Base-by-base conservation (phyloP, 2,113 vertebrate genomes). In the Eulemur rufifrons region DNA sequence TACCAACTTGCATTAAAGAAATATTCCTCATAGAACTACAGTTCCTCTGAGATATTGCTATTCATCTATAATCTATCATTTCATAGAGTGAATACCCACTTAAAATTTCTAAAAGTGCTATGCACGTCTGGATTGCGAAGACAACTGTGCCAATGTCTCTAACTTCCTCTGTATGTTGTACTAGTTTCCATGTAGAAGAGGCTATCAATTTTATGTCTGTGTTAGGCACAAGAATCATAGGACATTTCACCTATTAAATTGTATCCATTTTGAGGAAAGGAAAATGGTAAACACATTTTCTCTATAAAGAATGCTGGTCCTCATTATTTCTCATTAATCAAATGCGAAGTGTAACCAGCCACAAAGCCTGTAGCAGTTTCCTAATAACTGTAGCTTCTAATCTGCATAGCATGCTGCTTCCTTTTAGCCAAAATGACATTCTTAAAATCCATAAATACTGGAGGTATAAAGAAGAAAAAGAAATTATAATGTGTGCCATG, bases 321-420 rank as follows among this genome's bases (percentile, higher is more conserved):
- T 76, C 95, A 96, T 89, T 91, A 88, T 66, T 86, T 94, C 82
- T 95, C 89, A 95, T 96, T 97, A 96, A 97, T 96, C 93, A 95
- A 97, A 98, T 77, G 87, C 29, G 81, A 66, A 54, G 11, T 85
- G 95, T 94, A 93, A 97, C 92, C 64, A 97, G 91, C 47, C 84
- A 97, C 32, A 61, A 94, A 83, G 8, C 86, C 77, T 85, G 56
- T 0, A 94, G 71, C 86, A 95, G 94, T 97, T 97, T 94, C 92
- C 66, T 97, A 96, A 97, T 91, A 86, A 97, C n/a, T 91, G 45
- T n/a, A 68, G 71, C 76, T 95, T 95, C 96, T 94, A 90, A 52
- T 87, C 61, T 63, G 23, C 68, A 84, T 7, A 88, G 29, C 66
- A 84, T n/a, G 91, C 45, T 92, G 87, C 32, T 97, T 95, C 63